Base-by-base conservation (phyloP, 2,113 vertebrate genomes). In the Agapornis roseicollis region DNA sequence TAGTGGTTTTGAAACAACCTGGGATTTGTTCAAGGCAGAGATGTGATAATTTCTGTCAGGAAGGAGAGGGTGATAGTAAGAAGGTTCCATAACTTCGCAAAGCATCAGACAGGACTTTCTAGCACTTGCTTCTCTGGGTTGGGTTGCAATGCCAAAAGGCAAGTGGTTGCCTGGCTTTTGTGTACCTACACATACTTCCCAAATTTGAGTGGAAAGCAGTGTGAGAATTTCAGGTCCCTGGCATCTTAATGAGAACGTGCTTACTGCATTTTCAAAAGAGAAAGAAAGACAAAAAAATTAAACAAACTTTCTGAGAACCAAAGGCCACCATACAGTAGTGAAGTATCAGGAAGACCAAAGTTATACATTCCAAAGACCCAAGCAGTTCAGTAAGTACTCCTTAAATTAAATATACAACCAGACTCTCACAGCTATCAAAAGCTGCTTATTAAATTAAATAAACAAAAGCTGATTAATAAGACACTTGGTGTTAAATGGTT, bases 381-480 rank as follows among this genome's bases (percentile, higher is more conserved):
- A 88, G 53, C 73, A 87, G 33, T 58, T 58, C 56, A 58, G 19
- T 77, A 91, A 93, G 61, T 56, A 65, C 90, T 90, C 80, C 79
- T 88, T 97, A 96, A 97, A 97, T 96, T 93, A 92, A 97, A 97
- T 93, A 95, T 58, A 96, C 92, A 39, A 92, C 77, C 84, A 92
- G 85, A 69, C 69, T 94, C 93, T 95, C 66, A 82, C 72, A 94
- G 88, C 83, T 65, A 80, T 91, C 72, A 97, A 95, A 97, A 90
- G 76, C 53, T 69, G 85, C 60, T 96, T 96, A 97, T 96, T 96
- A 89, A 98, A 88, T 93, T 97, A 88, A 95, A 98, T 96, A 96
- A 95, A 96, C 96, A 97, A 96, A 97, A 95, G 89, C 87, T 95
- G 95, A 94, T 97, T 97, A 97, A 96, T 96, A 96, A 94, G 95